Evolutionary conservation across 2,888 invertebrate genomes (phyloP).

Genomic region (Blera fallax): DNA sequence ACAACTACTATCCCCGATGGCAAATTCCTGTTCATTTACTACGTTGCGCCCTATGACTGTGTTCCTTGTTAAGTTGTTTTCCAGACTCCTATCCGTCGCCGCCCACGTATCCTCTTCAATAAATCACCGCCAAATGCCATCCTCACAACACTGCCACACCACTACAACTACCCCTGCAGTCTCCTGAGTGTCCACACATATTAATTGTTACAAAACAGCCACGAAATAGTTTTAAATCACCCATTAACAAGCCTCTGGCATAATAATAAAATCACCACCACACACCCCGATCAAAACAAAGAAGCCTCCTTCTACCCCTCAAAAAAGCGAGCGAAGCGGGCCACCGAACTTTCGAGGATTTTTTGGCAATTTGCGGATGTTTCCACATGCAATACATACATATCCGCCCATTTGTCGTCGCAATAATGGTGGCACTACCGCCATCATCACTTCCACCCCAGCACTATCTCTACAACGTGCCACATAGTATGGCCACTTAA

Average conservation of each 20-base stretch:
- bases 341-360: constrained; percentile 55
- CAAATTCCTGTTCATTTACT: background rate
- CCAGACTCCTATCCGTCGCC: constrained; percentile 1
- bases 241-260: constrained; percentile 71
- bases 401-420: constrained; percentile 68
- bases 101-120: constrained; percentile 52
- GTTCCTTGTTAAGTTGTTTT: constrained; percentile 52
- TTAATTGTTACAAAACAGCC: constrained; percentile 70
- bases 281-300: constrained; percentile 25
- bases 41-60: background rate
- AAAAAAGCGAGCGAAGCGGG: constrained; percentile 8
- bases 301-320: constrained; percentile 16
- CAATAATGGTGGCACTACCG: constrained; percentile 60
- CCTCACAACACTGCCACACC: constrained; percentile 22
- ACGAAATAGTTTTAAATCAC: constrained; percentile 72
- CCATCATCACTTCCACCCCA: constrained; percentile 27
- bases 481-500: constrained; percentile 67
- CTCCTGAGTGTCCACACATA: constrained; percentile 29
- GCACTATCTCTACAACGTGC: constrained; percentile 49
- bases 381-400: constrained; percentile 52
- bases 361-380: constrained; percentile 68
- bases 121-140: constrained; percentile 65
- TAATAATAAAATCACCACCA: constrained; percentile 67
- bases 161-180: background rate
- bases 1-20: background rate